These are phyloP conservation scores for Pseudomugil gertrudae DNA, from an alignment of 2,797 vertebrate genomes.

Conservation along the genomic window DNA sequence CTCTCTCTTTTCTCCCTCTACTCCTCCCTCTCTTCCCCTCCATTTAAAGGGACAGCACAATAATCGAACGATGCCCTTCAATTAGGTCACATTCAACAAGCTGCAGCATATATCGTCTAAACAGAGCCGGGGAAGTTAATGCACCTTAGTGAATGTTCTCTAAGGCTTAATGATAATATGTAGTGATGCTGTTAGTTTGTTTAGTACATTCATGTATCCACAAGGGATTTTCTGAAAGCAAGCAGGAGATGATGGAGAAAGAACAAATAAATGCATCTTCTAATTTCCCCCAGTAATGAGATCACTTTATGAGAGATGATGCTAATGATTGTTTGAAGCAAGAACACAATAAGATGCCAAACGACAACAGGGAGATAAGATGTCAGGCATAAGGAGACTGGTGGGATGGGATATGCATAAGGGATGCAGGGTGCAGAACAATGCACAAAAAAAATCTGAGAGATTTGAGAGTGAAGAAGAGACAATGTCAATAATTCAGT, in stretches of 20 bases:
- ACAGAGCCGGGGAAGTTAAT: background rate
- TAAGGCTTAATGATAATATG: background rate
- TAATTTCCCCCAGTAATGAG: background rate
- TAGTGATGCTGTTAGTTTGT: background rate
- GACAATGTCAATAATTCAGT: slow-evolving; percentile 49
- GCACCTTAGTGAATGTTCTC: background rate
- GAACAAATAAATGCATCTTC: slow-evolving; percentile 2
- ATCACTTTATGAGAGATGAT: background rate
- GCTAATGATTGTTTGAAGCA: background rate
- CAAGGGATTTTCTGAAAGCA: background rate
- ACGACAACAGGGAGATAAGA: background rate
- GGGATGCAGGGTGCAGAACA: slow-evolving; percentile 8
- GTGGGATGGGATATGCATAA: too few species aligned
- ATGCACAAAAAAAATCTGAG: background rate
- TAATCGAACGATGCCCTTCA: background rate
- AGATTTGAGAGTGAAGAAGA: slow-evolving; percentile 6
- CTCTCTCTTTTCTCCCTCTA: slow-evolving; percentile 17
- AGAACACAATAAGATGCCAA: background rate
- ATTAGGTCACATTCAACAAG: slow-evolving; percentile 29
- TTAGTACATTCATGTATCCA: background rate
- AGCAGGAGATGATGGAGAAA: background rate
- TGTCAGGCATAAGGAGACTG: background rate
- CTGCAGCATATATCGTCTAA: background rate
- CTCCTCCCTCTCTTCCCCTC: slow-evolving; percentile 36
- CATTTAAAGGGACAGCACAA: slow-evolving; percentile 73